These are phyloP conservation scores for Myotis brandtii DNA, from an alignment of 2,113 vertebrate species.

Conservation along the genomic window DNA sequence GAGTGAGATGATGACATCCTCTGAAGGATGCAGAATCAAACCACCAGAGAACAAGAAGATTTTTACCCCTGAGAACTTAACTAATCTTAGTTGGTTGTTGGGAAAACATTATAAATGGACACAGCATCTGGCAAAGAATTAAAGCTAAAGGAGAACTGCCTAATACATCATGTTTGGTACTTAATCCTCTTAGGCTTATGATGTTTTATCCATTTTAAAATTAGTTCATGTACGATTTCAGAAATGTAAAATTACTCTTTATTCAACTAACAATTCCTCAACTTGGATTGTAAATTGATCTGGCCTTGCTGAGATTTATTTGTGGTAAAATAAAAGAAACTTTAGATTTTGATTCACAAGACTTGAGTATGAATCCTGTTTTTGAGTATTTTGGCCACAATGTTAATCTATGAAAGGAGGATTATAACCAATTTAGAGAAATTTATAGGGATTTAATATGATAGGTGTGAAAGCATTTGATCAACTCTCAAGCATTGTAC, in stretches of 20 bases:
- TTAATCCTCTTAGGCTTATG: background rate
- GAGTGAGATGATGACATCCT: background rate
- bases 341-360: conserved; percentile 4
- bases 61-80: conserved; percentile 15
- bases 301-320: background rate
- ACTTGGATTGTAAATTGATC: background rate
- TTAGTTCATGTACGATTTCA: background rate
- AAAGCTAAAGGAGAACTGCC: background rate
- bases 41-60: background rate
- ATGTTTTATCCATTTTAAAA: background rate
- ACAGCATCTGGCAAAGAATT: background rate
- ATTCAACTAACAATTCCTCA: background rate
- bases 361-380: background rate
- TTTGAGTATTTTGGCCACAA: background rate
- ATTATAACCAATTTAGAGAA: background rate
- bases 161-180: background rate
- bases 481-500: background rate
- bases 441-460: background rate
- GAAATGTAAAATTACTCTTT: background rate
- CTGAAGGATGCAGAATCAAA: background rate
- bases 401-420: background rate
- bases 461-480: background rate
- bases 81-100: background rate
- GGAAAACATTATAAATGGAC: background rate
- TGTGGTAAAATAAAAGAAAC: background rate